Conservation (phyloP, 1,140 invertebrate species). For the Sitophilus oryzae region DNA sequence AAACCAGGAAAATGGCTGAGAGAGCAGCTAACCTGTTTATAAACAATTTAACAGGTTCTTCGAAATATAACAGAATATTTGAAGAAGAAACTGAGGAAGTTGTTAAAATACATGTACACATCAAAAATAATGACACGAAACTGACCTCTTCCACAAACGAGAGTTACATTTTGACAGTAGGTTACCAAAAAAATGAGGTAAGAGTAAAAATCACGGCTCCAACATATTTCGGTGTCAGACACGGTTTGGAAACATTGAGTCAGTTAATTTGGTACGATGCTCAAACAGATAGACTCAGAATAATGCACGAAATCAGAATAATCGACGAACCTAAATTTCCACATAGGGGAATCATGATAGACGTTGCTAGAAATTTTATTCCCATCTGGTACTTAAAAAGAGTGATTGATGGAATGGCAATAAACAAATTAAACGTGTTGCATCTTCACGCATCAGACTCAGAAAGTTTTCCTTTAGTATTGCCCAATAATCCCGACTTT, state of each 20-base stretch:
- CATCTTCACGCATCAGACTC: constrained; percentile 81
- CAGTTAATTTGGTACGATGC: constrained; percentile 70
- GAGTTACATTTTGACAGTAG: constrained; percentile 58
- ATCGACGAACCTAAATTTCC: constrained; percentile 54
- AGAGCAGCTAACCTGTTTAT: constrained; percentile 13
- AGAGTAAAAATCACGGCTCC: constrained; percentile 56
- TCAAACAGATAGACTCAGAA: constrained; percentile 51
- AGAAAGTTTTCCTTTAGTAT: constrained; percentile 71
- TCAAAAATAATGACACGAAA: constrained; percentile 19
- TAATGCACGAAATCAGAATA: constrained; percentile 46
- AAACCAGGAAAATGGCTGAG: constrained; percentile 8
- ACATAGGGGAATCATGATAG: constrained; percentile 67
- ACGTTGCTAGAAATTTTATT: constrained; percentile 70
- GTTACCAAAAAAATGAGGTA: constrained; percentile 46
- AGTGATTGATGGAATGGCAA: constrained; percentile 69
- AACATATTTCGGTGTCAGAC: constrained; percentile 68
- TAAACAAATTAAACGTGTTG: constrained; percentile 73
- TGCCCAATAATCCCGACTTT: constrained; percentile 59
- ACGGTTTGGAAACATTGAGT: constrained; percentile 69
- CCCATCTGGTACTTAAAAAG: constrained; percentile 58
- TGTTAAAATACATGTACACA: constrained; percentile 15
- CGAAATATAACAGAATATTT: neutral
- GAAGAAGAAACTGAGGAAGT: constrained; percentile 2
- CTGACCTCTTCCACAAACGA: constrained; percentile 61
- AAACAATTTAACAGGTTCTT: neutral